A percentile compares a stretch with the other conserved stretches of the same genome.
phyloP scores from a whole-genome alignment of 2,888 invertebrate genomes.

The Netelia virgata region DNA sequence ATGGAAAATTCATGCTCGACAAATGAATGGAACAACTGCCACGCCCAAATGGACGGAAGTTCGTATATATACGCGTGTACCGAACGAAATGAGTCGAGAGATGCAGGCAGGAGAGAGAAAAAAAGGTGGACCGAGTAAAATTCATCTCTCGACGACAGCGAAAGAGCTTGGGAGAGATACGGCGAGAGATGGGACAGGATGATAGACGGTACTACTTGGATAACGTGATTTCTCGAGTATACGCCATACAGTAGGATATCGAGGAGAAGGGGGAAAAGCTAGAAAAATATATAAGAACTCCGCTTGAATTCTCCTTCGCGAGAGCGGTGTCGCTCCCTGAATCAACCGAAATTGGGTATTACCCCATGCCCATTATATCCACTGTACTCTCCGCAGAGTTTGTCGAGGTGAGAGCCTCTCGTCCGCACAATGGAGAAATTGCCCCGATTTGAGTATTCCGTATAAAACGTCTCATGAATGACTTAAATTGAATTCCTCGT shows the following conservation, averaged over 20 bases:
- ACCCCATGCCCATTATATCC: background rate
- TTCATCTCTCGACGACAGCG: slow-evolving; percentile 31
- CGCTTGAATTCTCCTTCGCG: slow-evolving; percentile 35
- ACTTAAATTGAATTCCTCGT: slow-evolving; percentile 39
- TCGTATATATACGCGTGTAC: background rate
- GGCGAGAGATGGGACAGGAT: slow-evolving; percentile 42
- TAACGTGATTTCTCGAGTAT: slow-evolving; percentile 59
- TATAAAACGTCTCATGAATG: slow-evolving; percentile 29
- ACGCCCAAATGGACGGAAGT: slow-evolving; percentile 39
- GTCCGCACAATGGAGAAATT: slow-evolving; percentile 30
- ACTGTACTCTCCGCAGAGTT: slow-evolving; percentile 17
- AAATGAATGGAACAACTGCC: slow-evolving; percentile 56
- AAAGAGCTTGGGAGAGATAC: slow-evolving; percentile 16
- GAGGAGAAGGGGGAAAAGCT: slow-evolving; percentile 2
- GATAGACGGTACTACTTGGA: slow-evolving; percentile 49
- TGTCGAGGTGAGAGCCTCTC: slow-evolving; percentile 12
- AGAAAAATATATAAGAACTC: slow-evolving; percentile 17
- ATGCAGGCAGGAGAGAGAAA: background rate
- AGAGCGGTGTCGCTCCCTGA: slow-evolving; percentile 24
- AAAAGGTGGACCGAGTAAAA: slow-evolving; percentile 30
- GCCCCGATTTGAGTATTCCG: slow-evolving; percentile 33
- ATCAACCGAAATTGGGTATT: slow-evolving; percentile 53
- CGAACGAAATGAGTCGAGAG: background rate
- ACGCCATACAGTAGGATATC: background rate
- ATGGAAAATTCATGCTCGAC: slow-evolving; percentile 58